A percentile compares a stretch with the other conserved stretches of the same genome.
These are phyloP conservation scores for Scortum barcoo DNA, from an alignment of 2,113 vertebrate genomes.

Conservation along the genomic window DNA sequence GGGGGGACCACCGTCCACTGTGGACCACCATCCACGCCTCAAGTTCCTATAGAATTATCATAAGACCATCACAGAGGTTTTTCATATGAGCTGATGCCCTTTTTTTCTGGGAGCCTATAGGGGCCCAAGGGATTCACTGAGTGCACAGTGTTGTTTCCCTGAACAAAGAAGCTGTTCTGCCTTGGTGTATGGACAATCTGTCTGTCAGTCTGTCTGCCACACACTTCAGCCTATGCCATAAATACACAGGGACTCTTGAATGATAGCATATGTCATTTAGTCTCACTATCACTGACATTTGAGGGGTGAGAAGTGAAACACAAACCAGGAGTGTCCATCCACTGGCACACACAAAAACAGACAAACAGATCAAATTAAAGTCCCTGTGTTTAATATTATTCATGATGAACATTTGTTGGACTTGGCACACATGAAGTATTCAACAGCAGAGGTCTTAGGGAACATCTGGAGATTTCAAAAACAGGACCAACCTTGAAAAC, in stretches of 20 bases:
- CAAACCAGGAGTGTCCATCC: not conserved
- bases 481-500: not conserved
- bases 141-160: not conserved
- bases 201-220: conserved; percentile 16
- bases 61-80: not conserved
- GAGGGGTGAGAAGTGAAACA: not conserved
- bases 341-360: too few relatives aligned
- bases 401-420: not conserved
- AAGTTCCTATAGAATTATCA: not conserved
- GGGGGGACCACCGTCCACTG: too few relatives aligned
- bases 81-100: not conserved
- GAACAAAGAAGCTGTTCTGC: conserved; percentile 44
- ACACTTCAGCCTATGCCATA: conserved; percentile 10
- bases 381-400: not conserved
- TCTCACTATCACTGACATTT: not conserved
- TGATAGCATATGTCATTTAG: conserved; percentile 12
- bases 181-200: conserved; percentile 23
- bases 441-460: not conserved
- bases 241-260: conserved; percentile 12
- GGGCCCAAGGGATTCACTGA: not conserved
- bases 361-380: not conserved
- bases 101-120: conserved; percentile 17
- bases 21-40: not conserved
- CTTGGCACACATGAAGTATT: not conserved
- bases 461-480: not conserved